Percentiles rank a stretch among this genome's conserved stretches.
phyloP scores from a whole-genome alignment of 2,797 vertebrate species.

The Taeniopygia guttata region DNA sequence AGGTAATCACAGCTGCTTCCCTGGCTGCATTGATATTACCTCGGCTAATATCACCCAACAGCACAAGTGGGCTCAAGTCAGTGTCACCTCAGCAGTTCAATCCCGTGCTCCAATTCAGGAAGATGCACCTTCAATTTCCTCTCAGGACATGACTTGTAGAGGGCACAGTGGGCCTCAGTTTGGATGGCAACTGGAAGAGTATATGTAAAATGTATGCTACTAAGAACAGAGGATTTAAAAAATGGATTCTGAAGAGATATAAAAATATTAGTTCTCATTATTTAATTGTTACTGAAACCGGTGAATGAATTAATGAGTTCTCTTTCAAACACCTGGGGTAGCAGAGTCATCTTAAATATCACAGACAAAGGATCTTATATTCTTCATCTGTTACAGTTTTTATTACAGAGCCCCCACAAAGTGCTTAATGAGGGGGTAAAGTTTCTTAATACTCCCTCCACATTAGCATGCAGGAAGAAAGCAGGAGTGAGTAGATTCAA shows the following conservation, averaged over 20 bases:
- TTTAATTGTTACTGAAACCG: neutral
- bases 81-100: neutral
- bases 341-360: neutral
- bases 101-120: neutral
- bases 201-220: neutral
- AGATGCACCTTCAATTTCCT: neutral
- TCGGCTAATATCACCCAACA: neutral
- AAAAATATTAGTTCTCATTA: neutral
- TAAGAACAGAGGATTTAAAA: neutral
- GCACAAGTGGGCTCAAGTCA: neutral
- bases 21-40: neutral
- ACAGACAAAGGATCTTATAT: neutral
- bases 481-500: neutral
- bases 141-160: neutral
- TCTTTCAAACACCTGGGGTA: neutral
- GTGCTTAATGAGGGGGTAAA: neutral
- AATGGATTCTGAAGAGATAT: neutral
- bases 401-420: neutral
- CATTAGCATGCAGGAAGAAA: neutral
- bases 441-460: neutral
- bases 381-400: constrained; percentile 9
- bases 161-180: neutral
- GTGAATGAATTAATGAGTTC: neutral
- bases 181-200: neutral
- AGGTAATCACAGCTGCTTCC: constrained; percentile 31